Conservation (phyloP, 2,888 invertebrate genomes). For the Ligdia adustata region DNA sequence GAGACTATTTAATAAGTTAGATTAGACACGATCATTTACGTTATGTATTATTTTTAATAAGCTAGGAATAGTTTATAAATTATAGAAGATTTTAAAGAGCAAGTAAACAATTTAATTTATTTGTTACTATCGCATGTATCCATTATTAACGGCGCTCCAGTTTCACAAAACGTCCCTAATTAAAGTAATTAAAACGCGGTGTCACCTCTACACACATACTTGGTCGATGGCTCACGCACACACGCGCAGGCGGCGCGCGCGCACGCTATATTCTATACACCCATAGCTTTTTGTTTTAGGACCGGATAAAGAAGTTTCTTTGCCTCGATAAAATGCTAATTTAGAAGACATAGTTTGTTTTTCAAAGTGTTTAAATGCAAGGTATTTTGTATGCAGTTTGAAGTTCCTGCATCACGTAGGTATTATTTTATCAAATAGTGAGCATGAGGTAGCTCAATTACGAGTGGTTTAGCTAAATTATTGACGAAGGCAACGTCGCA, state of each 20-base stretch:
- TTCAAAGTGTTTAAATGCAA: slow-evolving; percentile 21
- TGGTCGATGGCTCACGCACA: slow-evolving; percentile 16
- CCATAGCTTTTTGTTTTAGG: slow-evolving; percentile 61
- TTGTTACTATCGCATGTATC: too few relatives aligned
- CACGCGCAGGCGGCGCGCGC: slow-evolving; percentile 42
- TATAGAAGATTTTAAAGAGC: too few relatives aligned
- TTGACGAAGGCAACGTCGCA: too few relatives aligned
- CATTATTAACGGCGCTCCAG: slow-evolving; percentile 1
- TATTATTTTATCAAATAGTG: too few relatives aligned
- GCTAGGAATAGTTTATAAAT: too few relatives aligned
- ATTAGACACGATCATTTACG: too few relatives aligned
- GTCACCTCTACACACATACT: slow-evolving; percentile 31
- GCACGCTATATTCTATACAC: slow-evolving; percentile 52
- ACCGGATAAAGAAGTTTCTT: slow-evolving; percentile 53
- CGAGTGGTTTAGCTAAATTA: too few relatives aligned
- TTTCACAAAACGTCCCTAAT: slow-evolving; percentile 2
- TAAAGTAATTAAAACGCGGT: slow-evolving; percentile 24
- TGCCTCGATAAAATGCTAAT: slow-evolving; percentile 46
- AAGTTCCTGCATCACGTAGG: slow-evolving; percentile 30
- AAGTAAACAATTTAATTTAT: too few relatives aligned
- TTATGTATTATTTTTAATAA: too few relatives aligned
- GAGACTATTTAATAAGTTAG: too few relatives aligned
- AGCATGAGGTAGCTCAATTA: too few relatives aligned
- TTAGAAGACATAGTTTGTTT: slow-evolving; percentile 29
- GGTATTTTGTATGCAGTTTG: slow-evolving; percentile 14